Evolutionary conservation across 2,113 vertebrate species (phyloP), one percentile per base, ranked within the genome.

Genomic region (Cinclus cinclus): DNA sequence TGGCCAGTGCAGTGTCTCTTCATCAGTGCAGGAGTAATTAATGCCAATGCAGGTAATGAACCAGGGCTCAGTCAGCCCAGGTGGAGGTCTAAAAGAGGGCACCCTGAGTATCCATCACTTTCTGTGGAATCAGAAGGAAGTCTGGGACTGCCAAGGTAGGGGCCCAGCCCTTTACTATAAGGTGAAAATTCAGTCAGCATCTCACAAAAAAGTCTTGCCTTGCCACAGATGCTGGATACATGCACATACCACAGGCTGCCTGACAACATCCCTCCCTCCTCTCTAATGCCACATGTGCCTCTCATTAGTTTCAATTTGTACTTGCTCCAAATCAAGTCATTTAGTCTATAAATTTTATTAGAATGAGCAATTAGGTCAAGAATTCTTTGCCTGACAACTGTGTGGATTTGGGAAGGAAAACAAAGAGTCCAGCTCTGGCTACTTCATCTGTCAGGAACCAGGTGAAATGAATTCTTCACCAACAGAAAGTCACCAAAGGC

Each of bases 221-320:
- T 2, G 25, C 10, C 41, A 35, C 4, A 33, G 46, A 16, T 50
- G 15, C 33, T 59, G 35, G 46, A 25, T 37, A 78, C 6, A 6
- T 1, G 10, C 42, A 55, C 4, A 0, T 8, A 33, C 4, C 5
- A 1, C 4, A 4, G 47, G 52, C 77, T 89, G 50, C 74, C 55
- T 75, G 56, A 78, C 68, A 86, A 28, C 56, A 67, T n/a, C 35
- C 31, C 30, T 74, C 56, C 64, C 71, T 83, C 79, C 49, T 65
- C 71, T 41, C 68, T 25, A 46, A 39, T 7, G 42, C 24, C 33
- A 81, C 46, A 16, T 2, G 4, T 24, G 39, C 42, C 56, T 78
- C 83, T 41, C 62, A 37, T 22, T 31, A 37, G 33, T 52, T 83
- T 52, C 60, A 6, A 68, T 59, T 68, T 55, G 28, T 24, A 21